A percentile compares a stretch with the other conserved stretches of the same genome.
phyloP scores from a whole-genome alignment of 2,888 invertebrate species.

The Nomada fucata region DNA sequence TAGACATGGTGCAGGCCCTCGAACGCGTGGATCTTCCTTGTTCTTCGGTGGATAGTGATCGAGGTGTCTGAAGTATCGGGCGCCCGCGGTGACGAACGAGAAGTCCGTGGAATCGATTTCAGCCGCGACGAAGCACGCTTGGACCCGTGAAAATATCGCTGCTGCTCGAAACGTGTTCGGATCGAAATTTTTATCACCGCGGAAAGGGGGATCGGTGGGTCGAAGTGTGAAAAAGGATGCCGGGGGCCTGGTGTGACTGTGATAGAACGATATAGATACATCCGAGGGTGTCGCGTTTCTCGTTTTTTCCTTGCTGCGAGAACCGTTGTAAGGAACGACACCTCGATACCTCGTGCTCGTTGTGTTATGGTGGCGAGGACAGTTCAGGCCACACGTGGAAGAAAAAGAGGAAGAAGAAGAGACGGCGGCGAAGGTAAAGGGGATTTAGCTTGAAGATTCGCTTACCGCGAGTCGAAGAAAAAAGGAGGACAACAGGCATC shows the following conservation, averaged over 20 bases:
- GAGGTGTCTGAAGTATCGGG: neutral
- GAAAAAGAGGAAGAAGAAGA: constrained; percentile 65
- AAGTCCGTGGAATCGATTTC: neutral
- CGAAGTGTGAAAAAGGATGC: constrained; percentile 4
- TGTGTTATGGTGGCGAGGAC: constrained; percentile 72
- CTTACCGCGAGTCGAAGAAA: neutral
- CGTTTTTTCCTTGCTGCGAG: neutral
- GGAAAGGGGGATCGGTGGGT: no score
- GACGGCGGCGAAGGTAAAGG: constrained; percentile 8
- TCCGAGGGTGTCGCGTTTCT: constrained; percentile 33
- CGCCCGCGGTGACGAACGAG: neutral
- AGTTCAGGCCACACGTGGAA: constrained; percentile 58
- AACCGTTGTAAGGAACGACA: constrained; percentile 8
- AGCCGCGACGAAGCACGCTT: neutral
- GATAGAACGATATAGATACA: constrained; percentile 3
- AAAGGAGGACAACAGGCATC: neutral
- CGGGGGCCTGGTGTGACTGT: constrained; percentile 14
- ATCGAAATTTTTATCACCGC: neutral
- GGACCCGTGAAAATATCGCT: neutral
- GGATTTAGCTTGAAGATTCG: neutral
- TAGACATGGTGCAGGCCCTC: constrained; percentile 75
- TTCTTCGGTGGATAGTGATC: constrained; percentile 12
- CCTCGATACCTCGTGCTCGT: constrained; percentile 33
- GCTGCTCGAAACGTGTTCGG: neutral
- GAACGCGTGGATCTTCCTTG: constrained; percentile 66